These are phyloP conservation scores for Cardiocondyla obscurior DNA, from an alignment of 1,140 invertebrate species.

Conservation along the genomic window DNA sequence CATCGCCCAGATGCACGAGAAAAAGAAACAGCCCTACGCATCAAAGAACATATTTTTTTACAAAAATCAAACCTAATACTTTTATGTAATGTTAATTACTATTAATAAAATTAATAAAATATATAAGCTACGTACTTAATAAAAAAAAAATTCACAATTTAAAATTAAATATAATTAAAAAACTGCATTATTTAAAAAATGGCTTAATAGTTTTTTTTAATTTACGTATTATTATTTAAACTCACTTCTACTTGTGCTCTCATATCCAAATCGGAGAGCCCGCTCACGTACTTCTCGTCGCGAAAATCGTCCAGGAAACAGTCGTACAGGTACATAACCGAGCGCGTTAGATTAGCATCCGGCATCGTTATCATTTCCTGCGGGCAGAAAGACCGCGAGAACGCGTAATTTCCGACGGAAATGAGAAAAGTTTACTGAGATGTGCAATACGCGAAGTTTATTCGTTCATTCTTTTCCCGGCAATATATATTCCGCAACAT, in stretches of 20 bases:
- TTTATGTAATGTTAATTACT: neutral
- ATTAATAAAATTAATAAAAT: too few species aligned
- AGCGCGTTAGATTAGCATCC: slow-evolving; percentile 92
- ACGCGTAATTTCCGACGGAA: neutral
- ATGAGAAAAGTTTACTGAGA: neutral
- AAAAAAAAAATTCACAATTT: too few species aligned
- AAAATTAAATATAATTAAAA: neutral
- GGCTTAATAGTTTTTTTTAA: neutral
- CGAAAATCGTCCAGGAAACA: slow-evolving; percentile 94
- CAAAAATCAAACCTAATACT: slow-evolving; percentile 74
- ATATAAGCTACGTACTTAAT: neutral
- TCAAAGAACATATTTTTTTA: slow-evolving; percentile 84
- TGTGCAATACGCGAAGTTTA: slow-evolving; percentile 4
- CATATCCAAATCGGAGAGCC: slow-evolving; percentile 89
- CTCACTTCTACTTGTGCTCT: slow-evolving; percentile 90
- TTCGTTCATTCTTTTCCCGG: neutral
- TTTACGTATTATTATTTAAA: slow-evolving; percentile 44
- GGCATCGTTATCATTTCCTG: slow-evolving; percentile 94
- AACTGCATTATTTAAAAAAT: neutral
- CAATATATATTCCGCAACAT: neutral
- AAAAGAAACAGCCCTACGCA: slow-evolving; percentile 94
- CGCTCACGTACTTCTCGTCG: slow-evolving; percentile 90
- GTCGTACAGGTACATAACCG: slow-evolving; percentile 95
- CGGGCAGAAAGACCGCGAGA: neutral
- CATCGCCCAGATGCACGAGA: slow-evolving; percentile 96